phyloP scores from a whole-genome alignment of 2,113 vertebrate genomes.

The Pardalotus punctatus region DNA sequence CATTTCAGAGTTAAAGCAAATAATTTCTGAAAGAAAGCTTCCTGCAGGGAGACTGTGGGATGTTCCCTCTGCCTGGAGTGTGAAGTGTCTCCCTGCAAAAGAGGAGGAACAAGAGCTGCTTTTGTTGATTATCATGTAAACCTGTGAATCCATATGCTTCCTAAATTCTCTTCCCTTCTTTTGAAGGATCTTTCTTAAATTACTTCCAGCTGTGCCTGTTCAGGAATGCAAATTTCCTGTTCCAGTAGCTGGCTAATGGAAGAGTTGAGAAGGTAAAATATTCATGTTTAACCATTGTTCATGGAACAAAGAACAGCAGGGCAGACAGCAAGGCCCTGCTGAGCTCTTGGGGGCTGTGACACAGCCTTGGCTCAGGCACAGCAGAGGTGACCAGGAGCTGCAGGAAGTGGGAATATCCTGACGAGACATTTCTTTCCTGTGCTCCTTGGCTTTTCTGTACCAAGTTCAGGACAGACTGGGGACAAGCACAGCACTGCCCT shows the following conservation, averaged over 20 bases:
- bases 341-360: not conserved
- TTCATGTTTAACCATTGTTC: not conserved
- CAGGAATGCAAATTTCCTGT: constrained; percentile 60
- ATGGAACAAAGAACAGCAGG: not conserved
- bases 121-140: constrained; percentile 67
- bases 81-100: constrained; percentile 29
- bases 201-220: constrained; percentile 39
- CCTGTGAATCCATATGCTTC: constrained; percentile 29
- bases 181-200: constrained; percentile 28
- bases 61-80: not conserved
- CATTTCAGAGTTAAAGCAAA: not conserved
- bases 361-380: not conserved
- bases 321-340: not conserved
- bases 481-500: not conserved
- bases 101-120: constrained; percentile 17
- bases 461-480: not conserved
- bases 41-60: constrained; percentile 34
- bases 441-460: not conserved
- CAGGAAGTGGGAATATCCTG: not conserved
- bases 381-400: not conserved
- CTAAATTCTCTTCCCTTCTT: constrained; percentile 18
- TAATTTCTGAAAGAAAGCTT: constrained; percentile 36
- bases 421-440: not conserved
- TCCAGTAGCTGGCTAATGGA: constrained; percentile 44
- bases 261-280: constrained; percentile 27